Evolutionary conservation across 2,797 vertebrate species (phyloP).

Genomic region (Poeciliopsis paucimaculata): DNA sequence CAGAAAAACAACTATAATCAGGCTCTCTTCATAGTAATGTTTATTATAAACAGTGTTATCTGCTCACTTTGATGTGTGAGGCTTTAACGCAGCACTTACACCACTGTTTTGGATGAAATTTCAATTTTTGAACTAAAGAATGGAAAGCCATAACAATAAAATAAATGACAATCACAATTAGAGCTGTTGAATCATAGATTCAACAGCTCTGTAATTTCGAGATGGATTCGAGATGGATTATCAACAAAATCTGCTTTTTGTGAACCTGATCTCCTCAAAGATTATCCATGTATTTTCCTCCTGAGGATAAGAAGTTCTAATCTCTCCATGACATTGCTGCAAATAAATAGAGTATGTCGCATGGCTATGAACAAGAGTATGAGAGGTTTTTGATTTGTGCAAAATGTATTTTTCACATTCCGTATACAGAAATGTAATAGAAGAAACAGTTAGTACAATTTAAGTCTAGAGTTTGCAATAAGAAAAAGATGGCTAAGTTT

Average conservation of each 20-base stretch:
- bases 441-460: conserved; percentile 63
- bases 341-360: conserved; percentile 25
- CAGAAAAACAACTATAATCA: conserved; percentile 53
- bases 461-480: conserved; percentile 70
- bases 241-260: conserved; percentile 66
- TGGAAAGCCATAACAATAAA: not conserved
- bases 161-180: conserved; percentile 42
- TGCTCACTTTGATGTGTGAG: conserved; percentile 11
- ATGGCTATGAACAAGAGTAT: conserved; percentile 2
- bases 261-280: conserved; percentile 57
- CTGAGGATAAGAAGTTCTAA: conserved; percentile 59
- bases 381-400: not conserved
- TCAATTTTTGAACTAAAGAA: not conserved
- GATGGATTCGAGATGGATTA: conserved; percentile 74
- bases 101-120: conserved; percentile 13
- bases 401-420: conserved; percentile 7
- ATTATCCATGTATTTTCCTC: conserved; percentile 70
- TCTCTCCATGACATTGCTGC: conserved; percentile 49
- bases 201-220: conserved; percentile 69
- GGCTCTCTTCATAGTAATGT: conserved; percentile 39
- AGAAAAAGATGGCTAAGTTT: conserved; percentile 71
- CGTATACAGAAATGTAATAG: conserved; percentile 40
- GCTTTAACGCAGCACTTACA: conserved; percentile 13
- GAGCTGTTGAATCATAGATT: conserved; percentile 60
- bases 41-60: conserved; percentile 54